Evolutionary conservation across 2,113 vertebrate species (phyloP).

Genomic region (Lepus timidus): DNA sequence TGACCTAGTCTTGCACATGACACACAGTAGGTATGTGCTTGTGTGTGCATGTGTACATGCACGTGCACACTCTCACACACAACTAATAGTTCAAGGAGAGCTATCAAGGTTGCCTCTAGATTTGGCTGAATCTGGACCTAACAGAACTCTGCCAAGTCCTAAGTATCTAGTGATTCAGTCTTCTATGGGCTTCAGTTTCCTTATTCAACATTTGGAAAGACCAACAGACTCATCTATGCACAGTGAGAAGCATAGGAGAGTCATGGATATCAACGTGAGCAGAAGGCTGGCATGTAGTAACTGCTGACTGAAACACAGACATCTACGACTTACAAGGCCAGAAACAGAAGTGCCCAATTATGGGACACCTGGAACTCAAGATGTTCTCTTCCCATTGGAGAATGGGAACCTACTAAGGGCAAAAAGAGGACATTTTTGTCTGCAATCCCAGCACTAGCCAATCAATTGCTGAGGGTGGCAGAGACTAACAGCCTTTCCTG

Average conservation of each 20-base stretch:
- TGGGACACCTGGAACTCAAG: neutral
- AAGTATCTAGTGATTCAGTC: neutral
- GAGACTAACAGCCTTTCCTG: no score
- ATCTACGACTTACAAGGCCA: neutral
- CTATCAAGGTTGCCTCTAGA: neutral
- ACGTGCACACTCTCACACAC: neutral
- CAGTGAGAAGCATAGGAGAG: neutral
- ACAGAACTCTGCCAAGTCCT: neutral
- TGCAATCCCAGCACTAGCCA: neutral
- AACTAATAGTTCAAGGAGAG: neutral
- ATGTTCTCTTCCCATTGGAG: neutral
- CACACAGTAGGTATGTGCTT: neutral
- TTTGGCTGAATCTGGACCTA: neutral
- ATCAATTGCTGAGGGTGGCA: neutral
- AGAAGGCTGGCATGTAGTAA: neutral
- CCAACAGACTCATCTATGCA: neutral
- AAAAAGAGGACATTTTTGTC: fast-evolving
- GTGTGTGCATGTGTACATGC: fast-evolving
- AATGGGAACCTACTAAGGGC: neutral
- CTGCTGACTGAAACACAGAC: slow-evolving; percentile 10
- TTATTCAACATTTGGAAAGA: neutral
- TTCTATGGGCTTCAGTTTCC: slow-evolving; percentile 9
- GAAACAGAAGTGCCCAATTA: neutral
- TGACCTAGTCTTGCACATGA: neutral
- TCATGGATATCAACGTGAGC: neutral